Percentiles rank a stretch among this genome's conserved stretches.
Conservation (phyloP, 2,888 invertebrate genomes). For the Dryococelus australis region DNA sequence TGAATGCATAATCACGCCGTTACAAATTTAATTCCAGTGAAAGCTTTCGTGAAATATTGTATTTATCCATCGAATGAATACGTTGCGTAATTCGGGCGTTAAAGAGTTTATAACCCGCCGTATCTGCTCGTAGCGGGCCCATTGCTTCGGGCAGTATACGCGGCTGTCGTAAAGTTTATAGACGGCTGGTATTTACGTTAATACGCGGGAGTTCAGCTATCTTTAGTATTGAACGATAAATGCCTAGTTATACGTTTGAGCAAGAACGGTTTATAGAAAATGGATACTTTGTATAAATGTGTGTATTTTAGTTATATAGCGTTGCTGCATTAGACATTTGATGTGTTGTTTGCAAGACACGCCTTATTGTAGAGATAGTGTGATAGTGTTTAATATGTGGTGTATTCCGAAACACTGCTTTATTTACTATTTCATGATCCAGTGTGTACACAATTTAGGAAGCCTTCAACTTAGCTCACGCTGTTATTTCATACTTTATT, state of each 20-base stretch:
- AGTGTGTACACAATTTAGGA: not conserved
- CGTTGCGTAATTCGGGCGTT: not conserved
- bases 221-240: not conserved
- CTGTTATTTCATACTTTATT: too few relatives aligned
- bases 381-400: not conserved
- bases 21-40: not conserved
- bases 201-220: not conserved
- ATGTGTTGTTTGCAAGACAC: too few relatives aligned
- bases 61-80: not conserved
- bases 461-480: too few relatives aligned
- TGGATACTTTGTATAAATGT: not conserved
- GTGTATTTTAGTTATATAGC: too few relatives aligned
- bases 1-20: not conserved
- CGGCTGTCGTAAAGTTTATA: not conserved
- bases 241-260: not conserved
- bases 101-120: not conserved
- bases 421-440: not conserved
- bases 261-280: not conserved
- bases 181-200: not conserved
- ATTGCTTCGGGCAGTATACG: not conserved
- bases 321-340: too few relatives aligned
- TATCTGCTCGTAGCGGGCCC: not conserved
- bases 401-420: not conserved
- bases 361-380: too few relatives aligned
- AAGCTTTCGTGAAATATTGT: not conserved